These are phyloP conservation scores for Phyllotis vaccarum DNA, from an alignment of 2,797 vertebrate genomes.

Conservation along the genomic window DNA sequence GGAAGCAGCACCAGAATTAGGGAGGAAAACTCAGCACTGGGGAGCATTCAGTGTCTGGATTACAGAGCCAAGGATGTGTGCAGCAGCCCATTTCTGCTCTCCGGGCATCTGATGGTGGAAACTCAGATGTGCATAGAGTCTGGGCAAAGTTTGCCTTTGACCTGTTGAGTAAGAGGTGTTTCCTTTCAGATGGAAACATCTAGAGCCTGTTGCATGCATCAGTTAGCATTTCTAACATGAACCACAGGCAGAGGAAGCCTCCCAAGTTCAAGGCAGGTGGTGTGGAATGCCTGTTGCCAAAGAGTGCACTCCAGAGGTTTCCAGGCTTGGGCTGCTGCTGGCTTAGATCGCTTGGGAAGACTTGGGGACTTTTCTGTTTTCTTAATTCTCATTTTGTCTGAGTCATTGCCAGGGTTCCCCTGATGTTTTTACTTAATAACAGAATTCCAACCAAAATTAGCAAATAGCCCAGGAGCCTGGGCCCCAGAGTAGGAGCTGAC, in stretches of 20 bases:
- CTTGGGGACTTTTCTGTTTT: slow-evolving; percentile 83
- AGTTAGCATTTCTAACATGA: slow-evolving; percentile 44
- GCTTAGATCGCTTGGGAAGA: slow-evolving; percentile 76
- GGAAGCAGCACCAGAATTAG: neutral
- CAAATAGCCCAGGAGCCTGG: slow-evolving; percentile 78
- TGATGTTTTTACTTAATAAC: slow-evolving; percentile 85
- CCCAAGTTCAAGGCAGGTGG: slow-evolving; percentile 62
- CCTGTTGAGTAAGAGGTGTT: neutral
- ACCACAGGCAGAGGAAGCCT: slow-evolving; percentile 47
- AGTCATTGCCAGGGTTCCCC: slow-evolving; percentile 82
- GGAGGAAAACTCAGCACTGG: neutral
- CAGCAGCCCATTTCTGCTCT: neutral
- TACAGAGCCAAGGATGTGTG: neutral
- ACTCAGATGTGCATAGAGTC: neutral
- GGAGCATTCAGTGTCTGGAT: neutral
- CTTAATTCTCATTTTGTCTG: slow-evolving; percentile 79
- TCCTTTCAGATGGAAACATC: slow-evolving; percentile 43
- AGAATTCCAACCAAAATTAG: slow-evolving; percentile 84
- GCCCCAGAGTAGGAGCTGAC: slow-evolving; percentile 66
- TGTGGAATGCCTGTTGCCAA: slow-evolving; percentile 22
- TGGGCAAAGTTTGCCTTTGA: neutral
- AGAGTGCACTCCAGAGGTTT: neutral
- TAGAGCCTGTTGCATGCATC: neutral
- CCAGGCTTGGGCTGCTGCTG: slow-evolving; percentile 29
- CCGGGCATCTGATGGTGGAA: neutral